Evolutionary conservation across 2,113 vertebrate genomes (phyloP).

Genomic region (Nothocercus julius): DNA sequence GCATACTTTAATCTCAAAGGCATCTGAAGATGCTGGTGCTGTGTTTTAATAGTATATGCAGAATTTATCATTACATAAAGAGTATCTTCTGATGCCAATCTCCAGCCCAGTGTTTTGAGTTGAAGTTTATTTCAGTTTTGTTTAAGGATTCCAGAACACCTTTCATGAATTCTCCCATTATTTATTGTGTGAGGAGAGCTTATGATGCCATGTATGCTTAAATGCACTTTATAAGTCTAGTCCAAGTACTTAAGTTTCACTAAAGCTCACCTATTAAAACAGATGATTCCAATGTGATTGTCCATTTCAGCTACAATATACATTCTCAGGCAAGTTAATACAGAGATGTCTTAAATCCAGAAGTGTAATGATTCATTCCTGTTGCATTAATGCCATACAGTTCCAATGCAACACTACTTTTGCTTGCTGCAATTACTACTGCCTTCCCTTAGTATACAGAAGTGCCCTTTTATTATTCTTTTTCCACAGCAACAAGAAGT

Average conservation of each 20-base stretch:
- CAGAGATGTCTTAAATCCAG: background rate
- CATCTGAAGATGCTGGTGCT: slow-evolving; percentile 28
- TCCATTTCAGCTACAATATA: background rate
- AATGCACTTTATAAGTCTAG: background rate
- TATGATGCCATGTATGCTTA: background rate
- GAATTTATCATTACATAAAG: background rate
- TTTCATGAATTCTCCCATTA: background rate
- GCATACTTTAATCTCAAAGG: background rate
- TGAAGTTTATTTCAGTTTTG: background rate
- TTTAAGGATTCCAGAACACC: slow-evolving; percentile 23
- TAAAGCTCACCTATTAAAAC: slow-evolving; percentile 2
- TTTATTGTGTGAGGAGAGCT: background rate
- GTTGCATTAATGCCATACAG: background rate
- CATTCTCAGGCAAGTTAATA: slow-evolving; percentile 24
- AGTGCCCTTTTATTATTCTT: background rate
- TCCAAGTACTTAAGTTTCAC: background rate
- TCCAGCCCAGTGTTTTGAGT: background rate
- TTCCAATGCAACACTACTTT: background rate
- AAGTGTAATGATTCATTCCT: background rate
- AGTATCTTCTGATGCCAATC: background rate
- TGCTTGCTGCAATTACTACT: slow-evolving; percentile 23
- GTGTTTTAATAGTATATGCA: background rate
- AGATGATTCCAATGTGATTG: slow-evolving; percentile 26
- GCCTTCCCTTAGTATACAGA: background rate
- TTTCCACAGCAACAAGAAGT: slow-evolving; percentile 30